A percentile compares a stretch with the other conserved stretches of the same genome.
phyloP scores from a whole-genome alignment of 2,888 invertebrate species.

The Nowickia ferox region DNA sequence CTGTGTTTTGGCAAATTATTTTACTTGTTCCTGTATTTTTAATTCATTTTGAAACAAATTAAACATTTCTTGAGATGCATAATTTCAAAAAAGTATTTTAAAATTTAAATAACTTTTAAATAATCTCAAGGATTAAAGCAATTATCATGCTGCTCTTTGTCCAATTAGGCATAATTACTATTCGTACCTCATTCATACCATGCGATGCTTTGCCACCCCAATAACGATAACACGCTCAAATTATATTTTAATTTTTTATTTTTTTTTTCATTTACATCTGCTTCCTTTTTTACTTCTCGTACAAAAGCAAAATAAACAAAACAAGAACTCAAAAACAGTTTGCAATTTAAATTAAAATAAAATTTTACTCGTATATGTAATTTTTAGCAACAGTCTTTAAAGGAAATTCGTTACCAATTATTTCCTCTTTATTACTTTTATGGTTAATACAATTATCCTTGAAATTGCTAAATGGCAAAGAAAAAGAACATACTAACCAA shows the following conservation, averaged over 20 bases:
- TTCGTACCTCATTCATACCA: constrained; percentile 6
- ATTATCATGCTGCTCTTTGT: constrained; percentile 54
- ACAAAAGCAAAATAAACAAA: neutral
- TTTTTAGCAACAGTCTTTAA: constrained; percentile 56
- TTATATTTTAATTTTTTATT: constrained; percentile 43
- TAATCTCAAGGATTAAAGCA: constrained; percentile 47
- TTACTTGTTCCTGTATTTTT: neutral
- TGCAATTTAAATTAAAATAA: constrained; percentile 61
- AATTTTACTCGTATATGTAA: constrained; percentile 54
- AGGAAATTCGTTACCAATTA: constrained; percentile 70
- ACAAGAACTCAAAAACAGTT: constrained; percentile 29
- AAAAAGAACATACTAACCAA: constrained; percentile 26
- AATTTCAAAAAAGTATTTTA: constrained; percentile 5
- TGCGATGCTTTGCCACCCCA: constrained; percentile 37
- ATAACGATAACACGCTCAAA: constrained; percentile 26
- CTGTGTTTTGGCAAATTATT: neutral
- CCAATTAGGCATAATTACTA: constrained; percentile 57
- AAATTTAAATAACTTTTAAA: constrained; percentile 32
- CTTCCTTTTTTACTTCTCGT: constrained; percentile 29
- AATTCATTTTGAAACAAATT: neutral
- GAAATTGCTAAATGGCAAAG: constrained; percentile 54
- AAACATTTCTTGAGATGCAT: neutral
- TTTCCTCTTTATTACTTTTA: constrained; percentile 71
- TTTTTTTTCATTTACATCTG: constrained; percentile 57
- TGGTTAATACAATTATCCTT: constrained; percentile 70